A percentile compares a stretch with the other conserved stretches of the same genome.
These are phyloP conservation scores for Galeopsomyia nigrocyanea DNA, from an alignment of 2,888 invertebrate species.

Conservation along the genomic window DNA sequence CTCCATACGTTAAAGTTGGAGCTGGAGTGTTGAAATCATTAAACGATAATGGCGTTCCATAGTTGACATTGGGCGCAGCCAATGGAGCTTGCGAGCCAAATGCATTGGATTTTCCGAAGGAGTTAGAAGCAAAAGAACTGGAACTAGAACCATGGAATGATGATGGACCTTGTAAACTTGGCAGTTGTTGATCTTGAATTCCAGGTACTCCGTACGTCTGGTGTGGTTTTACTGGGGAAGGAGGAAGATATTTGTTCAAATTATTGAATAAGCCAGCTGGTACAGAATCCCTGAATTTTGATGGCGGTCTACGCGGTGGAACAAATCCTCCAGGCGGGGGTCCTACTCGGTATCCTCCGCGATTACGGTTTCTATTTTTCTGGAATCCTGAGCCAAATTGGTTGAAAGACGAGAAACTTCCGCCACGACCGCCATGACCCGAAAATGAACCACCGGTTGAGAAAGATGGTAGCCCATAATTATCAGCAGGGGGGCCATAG, in stretches of 20 bases:
- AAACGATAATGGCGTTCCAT: conserved; percentile 64
- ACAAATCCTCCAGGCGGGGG: conserved; percentile 56
- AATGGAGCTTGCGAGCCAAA: conserved; percentile 53
- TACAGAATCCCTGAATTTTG: conserved; percentile 82
- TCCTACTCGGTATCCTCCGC: conserved; percentile 48
- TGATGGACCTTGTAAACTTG: conserved; percentile 53
- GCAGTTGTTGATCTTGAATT: conserved; percentile 58
- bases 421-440: conserved; percentile 66
- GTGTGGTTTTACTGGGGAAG: conserved; percentile 52
- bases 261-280: conserved; percentile 77
- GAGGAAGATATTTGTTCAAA: conserved; percentile 71
- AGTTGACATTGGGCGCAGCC: conserved; percentile 63
- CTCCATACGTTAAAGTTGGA: conserved; percentile 65
- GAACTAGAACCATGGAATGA: conserved; percentile 54
- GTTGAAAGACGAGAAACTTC: conserved; percentile 65
- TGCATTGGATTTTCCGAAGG: conserved; percentile 23
- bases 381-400: conserved; percentile 41
- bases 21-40: conserved; percentile 63
- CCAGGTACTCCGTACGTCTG: conserved; percentile 58
- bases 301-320: conserved; percentile 70
- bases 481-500: conserved; percentile 55
- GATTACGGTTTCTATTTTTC: conserved; percentile 48
- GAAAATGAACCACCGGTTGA: conserved; percentile 52
- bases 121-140: conserved; percentile 27
- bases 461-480: conserved; percentile 7